Percentiles rank a stretch among this genome's conserved stretches.
phyloP scores from a whole-genome alignment of 2,113 vertebrate genomes.

The Carollia perspicillata region DNA sequence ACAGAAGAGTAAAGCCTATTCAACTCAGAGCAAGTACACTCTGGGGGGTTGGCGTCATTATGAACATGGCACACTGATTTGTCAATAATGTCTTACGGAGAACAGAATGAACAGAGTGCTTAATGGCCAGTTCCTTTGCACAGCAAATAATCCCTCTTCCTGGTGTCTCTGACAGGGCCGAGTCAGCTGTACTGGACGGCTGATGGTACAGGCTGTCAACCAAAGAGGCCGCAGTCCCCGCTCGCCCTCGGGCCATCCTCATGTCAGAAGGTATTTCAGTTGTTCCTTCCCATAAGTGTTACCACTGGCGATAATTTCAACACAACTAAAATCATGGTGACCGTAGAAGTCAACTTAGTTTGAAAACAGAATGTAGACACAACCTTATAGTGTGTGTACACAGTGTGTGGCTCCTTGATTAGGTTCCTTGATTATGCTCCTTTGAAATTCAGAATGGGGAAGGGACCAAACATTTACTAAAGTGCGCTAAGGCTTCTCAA shows the following conservation, averaged over 20 bases:
- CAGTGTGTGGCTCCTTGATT: background rate
- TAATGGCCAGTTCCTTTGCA: background rate
- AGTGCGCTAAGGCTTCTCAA: background rate
- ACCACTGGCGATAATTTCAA: background rate
- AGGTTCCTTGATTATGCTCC: background rate
- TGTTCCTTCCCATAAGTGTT: background rate
- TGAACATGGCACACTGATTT: background rate
- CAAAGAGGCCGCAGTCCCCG: slow-evolving; percentile 94
- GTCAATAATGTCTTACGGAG: background rate
- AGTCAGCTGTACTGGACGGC: slow-evolving; percentile 93
- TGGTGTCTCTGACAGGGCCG: slow-evolving; percentile 86
- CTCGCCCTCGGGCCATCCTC: slow-evolving; percentile 87
- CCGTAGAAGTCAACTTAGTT: background rate
- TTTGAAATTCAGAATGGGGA: background rate
- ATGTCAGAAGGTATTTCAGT: slow-evolving; percentile 90
- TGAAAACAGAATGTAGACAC: background rate
- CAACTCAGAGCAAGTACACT: background rate
- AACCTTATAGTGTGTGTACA: background rate
- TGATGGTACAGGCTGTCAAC: slow-evolving; percentile 99
- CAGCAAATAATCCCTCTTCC: background rate
- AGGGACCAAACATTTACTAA: background rate
- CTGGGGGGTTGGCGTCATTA: background rate
- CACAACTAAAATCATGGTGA: fast-evolving
- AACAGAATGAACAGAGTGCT: background rate
- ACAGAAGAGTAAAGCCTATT: background rate